Conservation (phyloP, 1,140 invertebrate genomes). For the Lethrus apterus region DNA sequence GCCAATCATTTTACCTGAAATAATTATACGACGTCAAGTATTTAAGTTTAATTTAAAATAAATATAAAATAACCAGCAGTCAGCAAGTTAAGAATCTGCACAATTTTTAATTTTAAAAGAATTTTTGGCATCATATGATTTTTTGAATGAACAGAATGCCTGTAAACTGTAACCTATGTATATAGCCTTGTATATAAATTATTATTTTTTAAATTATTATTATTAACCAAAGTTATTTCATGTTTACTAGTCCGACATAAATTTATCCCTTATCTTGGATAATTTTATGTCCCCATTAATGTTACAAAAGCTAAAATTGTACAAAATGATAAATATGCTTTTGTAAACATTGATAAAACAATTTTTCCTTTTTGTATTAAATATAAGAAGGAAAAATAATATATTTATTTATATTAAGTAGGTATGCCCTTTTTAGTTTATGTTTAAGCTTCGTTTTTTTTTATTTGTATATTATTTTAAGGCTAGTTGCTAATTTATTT, state of each 20-base stretch:
- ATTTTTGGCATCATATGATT: conserved; percentile 14
- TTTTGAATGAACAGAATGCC: conserved; percentile 20
- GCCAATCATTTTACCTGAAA: conserved; percentile 32
- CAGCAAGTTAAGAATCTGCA: conserved; percentile 41
- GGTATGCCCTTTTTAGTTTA: conserved; percentile 30
- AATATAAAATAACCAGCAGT: conserved; percentile 30
- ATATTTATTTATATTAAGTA: conserved; percentile 31
- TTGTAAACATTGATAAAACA: conserved; percentile 2
- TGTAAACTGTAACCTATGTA: conserved; percentile 37
- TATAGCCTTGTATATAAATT: conserved; percentile 33
- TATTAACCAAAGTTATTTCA: conserved; percentile 36
- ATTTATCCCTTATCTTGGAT: conserved; percentile 18
- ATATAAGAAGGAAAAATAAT: conserved; percentile 12
- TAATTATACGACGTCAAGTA: conserved; percentile 34
- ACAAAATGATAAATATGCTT: no score
- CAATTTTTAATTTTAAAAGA: conserved; percentile 14
- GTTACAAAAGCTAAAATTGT: no score
- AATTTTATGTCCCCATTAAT: conserved; percentile 20
- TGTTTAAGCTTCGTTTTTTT: conserved; percentile 9
- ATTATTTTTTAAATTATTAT: conserved; percentile 27
- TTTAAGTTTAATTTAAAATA: conserved; percentile 27
- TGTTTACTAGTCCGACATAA: conserved; percentile 17
- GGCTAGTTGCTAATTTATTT: conserved; percentile 37
- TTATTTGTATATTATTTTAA: neutral
- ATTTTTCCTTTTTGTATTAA: conserved; percentile 14